phyloP scores from a whole-genome alignment of 2,888 invertebrate genomes.

The Noctua comes region DNA sequence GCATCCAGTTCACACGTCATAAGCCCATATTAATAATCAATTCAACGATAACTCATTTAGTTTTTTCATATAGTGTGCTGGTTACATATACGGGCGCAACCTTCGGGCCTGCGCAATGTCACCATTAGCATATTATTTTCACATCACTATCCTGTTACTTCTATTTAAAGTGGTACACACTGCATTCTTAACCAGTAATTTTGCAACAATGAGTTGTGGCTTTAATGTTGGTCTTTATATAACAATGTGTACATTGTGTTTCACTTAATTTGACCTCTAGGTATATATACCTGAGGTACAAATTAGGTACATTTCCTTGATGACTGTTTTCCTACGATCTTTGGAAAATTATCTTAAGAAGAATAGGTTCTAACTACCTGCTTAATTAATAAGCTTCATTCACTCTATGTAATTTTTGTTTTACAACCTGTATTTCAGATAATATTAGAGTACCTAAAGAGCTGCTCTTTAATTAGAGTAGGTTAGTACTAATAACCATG shows the following conservation, averaged over 20 bases:
- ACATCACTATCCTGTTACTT: slow-evolving; percentile 56
- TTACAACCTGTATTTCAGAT: slow-evolving; percentile 1
- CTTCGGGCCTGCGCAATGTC: slow-evolving; percentile 58
- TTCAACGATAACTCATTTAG: slow-evolving; percentile 35
- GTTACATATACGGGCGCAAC: slow-evolving; percentile 62
- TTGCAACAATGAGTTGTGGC: slow-evolving; percentile 39
- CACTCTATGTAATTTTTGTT: background rate
- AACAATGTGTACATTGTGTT: slow-evolving; percentile 45
- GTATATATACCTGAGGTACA: background rate
- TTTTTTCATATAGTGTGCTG: slow-evolving; percentile 42
- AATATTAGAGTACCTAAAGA: background rate
- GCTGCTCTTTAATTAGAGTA: background rate
- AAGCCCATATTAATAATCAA: slow-evolving; percentile 20
- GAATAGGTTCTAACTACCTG: slow-evolving; percentile 11
- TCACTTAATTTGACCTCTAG: slow-evolving; percentile 34
- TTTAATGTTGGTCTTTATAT: slow-evolving; percentile 45
- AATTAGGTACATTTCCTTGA: slow-evolving; percentile 30
- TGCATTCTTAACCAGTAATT: slow-evolving; percentile 47
- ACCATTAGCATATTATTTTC: slow-evolving; percentile 61
- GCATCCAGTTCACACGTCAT: background rate
- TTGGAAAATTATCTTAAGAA: slow-evolving; percentile 22
- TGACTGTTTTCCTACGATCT: slow-evolving; percentile 10
- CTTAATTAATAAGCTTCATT: slow-evolving; percentile 8
- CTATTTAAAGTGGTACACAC: slow-evolving; percentile 40
- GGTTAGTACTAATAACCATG: background rate